Evolutionary conservation across 2,888 invertebrate genomes (phyloP), one percentile per base, ranked within the genome.

Genomic region (Congeria kusceri): DNA sequence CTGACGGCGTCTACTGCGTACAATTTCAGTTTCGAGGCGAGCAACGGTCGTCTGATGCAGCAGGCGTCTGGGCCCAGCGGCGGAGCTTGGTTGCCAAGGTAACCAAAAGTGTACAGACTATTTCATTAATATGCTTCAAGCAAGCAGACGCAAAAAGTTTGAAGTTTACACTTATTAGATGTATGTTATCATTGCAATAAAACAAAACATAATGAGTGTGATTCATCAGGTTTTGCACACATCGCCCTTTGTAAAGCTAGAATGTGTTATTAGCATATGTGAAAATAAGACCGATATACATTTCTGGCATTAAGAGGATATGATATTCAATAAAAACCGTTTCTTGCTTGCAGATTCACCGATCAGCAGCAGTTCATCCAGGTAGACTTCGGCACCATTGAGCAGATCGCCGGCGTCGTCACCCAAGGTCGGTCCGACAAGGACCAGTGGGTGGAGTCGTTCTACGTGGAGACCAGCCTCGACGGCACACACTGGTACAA

Each of bases 81-180:
- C 23, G 88, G 88, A 11, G 87, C 86, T n/a, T 90, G 90, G 90
- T 67, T 85, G 20, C 90, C 90, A 66, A 83, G 84, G 88, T 88
- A 79, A 27, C 23, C 3, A 13, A n/a, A n/a, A 13, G 5, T 39
- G 9, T 32, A 39, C 9, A 25, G 23, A 23, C 39, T 4, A 47
- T 46, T 25, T 13, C 23, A 13, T 25, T 64, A 25, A 56, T 20
- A 59, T 18, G 29, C 44, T 44, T 59, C 5, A 20, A 53, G n/a
- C n/a, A n/a, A n/a, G 23, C 56, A 25, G 39, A 39, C 39, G 39
- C 39, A 39, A 1, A 5, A 1, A 13, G 11, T 39, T 39, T 7
- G 5, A 39, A 13, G 11, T 7, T 39, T 39, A 11, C 39, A 39
- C 4, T 32, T 32, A 7, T 32, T 32, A 39, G 15, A 15, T 39